Base-by-base conservation (phyloP, 2,113 vertebrate species). In the Pelusios castaneus region DNA sequence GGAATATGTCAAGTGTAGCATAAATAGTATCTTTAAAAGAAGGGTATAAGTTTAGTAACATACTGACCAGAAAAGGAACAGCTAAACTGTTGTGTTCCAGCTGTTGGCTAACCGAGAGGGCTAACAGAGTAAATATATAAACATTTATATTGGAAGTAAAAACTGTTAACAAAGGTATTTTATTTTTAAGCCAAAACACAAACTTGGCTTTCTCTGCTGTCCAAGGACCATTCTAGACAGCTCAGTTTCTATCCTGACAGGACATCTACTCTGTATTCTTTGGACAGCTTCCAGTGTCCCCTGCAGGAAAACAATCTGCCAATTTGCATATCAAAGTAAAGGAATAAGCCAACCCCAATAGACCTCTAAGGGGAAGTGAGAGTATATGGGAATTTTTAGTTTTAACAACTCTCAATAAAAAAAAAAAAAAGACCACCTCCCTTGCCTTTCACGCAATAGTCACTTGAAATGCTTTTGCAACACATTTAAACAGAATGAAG, bases 251-350 rank as follows among this genome's bases (percentile, higher is more conserved):
- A 93, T 96, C 95, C 96, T 96, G 94, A 97, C 97, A 97, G 97
- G 96, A 97, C 97, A 97, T 97, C 96, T 97, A 96, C 90, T 88
- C 95, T 98, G 97, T 98, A 95, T 98, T 89, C 85, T 96, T 98
- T 98, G 98, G 98, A 97, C 22, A 10, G 58, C 11, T 56, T 96
- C 98, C 98, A 98, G 94, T 54, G 94, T 98, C 97, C 97, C 97
- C 97, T 90, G 97, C 96, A 98, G 98, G 97, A 98, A 98, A 98
- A 97, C 97, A 97, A 98, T 97, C 98, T 97, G 92, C 79, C 85
- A 10, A 98, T 99, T 98, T 98, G 96, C 98, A 99, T 98, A 98
- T 98, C 98, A 99, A 98, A 98, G 98, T 93, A 80, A 93, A 95
- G 94, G 96, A 98, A 97, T 81, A 93, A 95, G 92, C 97, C 97